These are phyloP conservation scores for Galaxea fascicularis DNA, from an alignment of 92 coral and sea anemone species.

Conservation along the genomic window DNA sequence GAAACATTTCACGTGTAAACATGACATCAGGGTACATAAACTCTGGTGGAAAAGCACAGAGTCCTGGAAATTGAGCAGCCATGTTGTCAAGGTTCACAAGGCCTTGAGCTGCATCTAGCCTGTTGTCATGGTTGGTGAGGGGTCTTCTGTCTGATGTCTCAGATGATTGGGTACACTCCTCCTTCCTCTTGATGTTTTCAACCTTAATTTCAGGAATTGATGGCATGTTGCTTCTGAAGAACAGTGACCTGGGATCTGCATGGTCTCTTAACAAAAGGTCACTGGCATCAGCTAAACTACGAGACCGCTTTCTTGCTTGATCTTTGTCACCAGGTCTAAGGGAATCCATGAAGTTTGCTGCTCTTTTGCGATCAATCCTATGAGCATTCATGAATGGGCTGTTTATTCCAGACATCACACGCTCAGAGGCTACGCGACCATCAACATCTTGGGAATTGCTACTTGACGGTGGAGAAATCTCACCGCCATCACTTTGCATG, in stretches of 20 bases:
- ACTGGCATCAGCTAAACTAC: constrained; percentile 87
- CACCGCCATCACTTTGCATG: constrained; percentile 85
- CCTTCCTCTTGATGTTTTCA: constrained; percentile 53
- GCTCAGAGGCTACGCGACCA: constrained; percentile 18
- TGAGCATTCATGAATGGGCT: constrained; percentile 61
- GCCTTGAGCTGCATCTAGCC: constrained; percentile 92
- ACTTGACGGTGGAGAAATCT: constrained; percentile 79
- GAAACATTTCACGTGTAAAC: constrained; percentile 81
- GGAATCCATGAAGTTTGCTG: constrained; percentile 60
- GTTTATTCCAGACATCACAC: constrained; percentile 52
- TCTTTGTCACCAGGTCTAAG: constrained; percentile 64
- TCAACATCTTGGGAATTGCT: constrained; percentile 65
- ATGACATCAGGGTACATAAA: constrained; percentile 90
- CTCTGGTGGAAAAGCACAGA: constrained; percentile 85
- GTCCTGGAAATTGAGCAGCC: constrained; percentile 76
- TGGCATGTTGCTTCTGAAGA: constrained; percentile 71
- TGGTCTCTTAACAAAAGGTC: constrained; percentile 73
- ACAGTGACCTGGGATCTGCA: constrained; percentile 67
- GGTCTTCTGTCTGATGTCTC: constrained; percentile 66
- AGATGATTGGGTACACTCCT: constrained; percentile 49
- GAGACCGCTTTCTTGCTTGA: constrained; percentile 79
- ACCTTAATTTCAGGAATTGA: constrained; percentile 73
- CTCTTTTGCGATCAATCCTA: constrained; percentile 72
- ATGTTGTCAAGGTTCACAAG: constrained; percentile 85
- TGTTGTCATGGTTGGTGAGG: constrained; percentile 78